Conservation (phyloP, 92 coral and sea anemone genomes). For the Actinostola sp. region DNA sequence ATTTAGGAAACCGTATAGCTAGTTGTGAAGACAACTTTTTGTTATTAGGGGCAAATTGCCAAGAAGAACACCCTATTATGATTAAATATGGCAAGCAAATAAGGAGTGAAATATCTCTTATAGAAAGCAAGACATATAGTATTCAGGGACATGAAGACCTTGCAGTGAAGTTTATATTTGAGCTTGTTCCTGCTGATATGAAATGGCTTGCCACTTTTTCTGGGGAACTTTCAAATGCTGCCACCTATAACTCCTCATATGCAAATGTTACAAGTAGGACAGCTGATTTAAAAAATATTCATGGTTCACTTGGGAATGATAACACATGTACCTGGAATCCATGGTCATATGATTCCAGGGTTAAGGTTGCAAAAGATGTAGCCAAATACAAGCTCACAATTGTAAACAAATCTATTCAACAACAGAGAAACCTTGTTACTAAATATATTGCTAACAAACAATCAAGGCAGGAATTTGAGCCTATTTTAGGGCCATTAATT, state of each 20-base stretch:
- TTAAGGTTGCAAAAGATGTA: constrained; percentile 57
- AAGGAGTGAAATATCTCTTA: constrained; percentile 54
- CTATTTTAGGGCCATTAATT: no score
- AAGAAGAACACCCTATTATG: constrained; percentile 65
- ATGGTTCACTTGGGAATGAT: constrained; percentile 53
- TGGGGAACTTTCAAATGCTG: constrained; percentile 59
- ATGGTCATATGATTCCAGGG: constrained; percentile 69
- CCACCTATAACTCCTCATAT: constrained; percentile 60
- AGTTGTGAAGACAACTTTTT: constrained; percentile 73
- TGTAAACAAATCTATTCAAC: constrained; percentile 39
- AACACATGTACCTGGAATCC: constrained; percentile 67
- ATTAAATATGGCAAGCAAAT: constrained; percentile 64
- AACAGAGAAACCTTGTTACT: constrained; percentile 67
- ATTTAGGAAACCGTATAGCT: constrained; percentile 69
- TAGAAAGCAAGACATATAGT: constrained; percentile 57
- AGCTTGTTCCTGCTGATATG: constrained; percentile 75
- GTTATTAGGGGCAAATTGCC: constrained; percentile 24
- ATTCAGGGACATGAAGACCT: constrained; percentile 63
- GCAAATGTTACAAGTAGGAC: constrained; percentile 60
- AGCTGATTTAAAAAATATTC: constrained; percentile 48
- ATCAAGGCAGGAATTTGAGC: constrained; percentile 56
- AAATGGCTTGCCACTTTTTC: constrained; percentile 71
- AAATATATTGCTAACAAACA: constrained; percentile 62
- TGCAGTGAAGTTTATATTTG: constrained; percentile 59
- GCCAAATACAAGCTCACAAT: constrained; percentile 55